Conservation (phyloP, 2,113 vertebrate species). For the Nyctibius bracteatus region DNA sequence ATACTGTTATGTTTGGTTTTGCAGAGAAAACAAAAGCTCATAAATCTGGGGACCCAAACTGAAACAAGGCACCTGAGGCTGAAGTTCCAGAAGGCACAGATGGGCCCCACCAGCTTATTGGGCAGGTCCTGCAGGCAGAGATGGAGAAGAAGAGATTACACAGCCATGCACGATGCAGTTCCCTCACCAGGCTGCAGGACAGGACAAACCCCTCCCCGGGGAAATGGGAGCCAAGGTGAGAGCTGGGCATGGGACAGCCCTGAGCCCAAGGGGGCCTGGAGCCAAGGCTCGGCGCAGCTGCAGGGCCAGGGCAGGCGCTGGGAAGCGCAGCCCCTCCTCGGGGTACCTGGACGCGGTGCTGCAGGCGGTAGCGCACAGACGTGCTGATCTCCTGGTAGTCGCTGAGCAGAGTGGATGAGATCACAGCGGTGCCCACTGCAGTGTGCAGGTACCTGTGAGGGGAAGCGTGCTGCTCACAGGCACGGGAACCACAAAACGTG, state of each 20-base stretch:
- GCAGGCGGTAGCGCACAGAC: slow-evolving; percentile 80
- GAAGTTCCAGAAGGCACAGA: slow-evolving; percentile 93
- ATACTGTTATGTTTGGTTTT: not conserved
- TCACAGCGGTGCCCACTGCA: slow-evolving; percentile 81
- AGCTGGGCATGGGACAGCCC: not conserved
- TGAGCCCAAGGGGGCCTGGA: accelerated
- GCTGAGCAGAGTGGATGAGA: slow-evolving; percentile 79
- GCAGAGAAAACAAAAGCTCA: not conserved
- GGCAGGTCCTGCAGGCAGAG: slow-evolving; percentile 36
- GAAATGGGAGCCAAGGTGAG: not conserved
- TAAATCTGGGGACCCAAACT: not conserved
- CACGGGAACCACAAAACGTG: accelerated
- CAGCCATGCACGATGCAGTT: accelerated
- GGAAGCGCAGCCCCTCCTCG: accelerated
- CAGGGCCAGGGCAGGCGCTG: accelerated
- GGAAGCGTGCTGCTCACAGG: not conserved
- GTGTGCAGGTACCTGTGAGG: slow-evolving; percentile 74
- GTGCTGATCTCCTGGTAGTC: slow-evolving; percentile 75
- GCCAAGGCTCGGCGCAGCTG: not conserved
- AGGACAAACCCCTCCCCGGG: not conserved
- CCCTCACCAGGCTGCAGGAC: not conserved
- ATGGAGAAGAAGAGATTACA: not conserved
- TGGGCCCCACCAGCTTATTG: slow-evolving; percentile 62
- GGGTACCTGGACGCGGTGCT: slow-evolving; percentile 75
- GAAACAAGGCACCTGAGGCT: slow-evolving; percentile 59